Evolutionary conservation across 2,797 vertebrate genomes (phyloP), one percentile per base, ranked within the genome.

Genomic region (Xenops minutus): DNA sequence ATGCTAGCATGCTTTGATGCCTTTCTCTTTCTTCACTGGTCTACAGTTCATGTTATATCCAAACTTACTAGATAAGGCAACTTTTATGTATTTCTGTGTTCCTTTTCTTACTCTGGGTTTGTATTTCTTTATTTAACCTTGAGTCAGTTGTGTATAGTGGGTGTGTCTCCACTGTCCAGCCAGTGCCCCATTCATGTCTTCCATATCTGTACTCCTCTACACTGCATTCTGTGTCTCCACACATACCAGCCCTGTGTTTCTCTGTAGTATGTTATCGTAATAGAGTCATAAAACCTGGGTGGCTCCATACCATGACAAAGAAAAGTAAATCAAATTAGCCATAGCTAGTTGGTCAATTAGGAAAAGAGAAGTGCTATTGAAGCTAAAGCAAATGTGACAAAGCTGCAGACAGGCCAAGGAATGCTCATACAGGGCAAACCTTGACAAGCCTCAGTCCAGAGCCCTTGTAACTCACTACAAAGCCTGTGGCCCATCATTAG

Each of bases 31-130:
- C 16, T 49, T 59, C 4, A 4, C 16, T 72, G 11, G 2, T 79
- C 36, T 66, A 14, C 6, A 51, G 43, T 55, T 36, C 15, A 14
- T 46, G 4, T 72, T 73, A 48, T 12, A 30, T 6, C 30, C 29
- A 23, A 48, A 55, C 20, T 59, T 76, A 34, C 7, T 39, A 18
- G 10, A 37, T 32, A 12, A 21, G 4, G 12, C 0, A 0, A 5
- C 3, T 66, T 78, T 39, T 34, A 39, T 3, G 6, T 63, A 36
- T 37, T 79, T 59, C 8, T 82, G 12, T 56, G 32, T 91, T 80
- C 16, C 63, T 11, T 66, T 87, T 82, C 39, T 52, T 71, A 44
- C 9, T 67, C 15, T 32, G 30, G 30, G 21, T 76, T 23, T 80
- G 14, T 49, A 9, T 67, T 89, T 73, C 23, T 79, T 71, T 71